Percentiles rank a stretch among this genome's conserved stretches.
Conservation (phyloP, 2,888 invertebrate genomes). For the Megaustenia siamemsis region DNA sequence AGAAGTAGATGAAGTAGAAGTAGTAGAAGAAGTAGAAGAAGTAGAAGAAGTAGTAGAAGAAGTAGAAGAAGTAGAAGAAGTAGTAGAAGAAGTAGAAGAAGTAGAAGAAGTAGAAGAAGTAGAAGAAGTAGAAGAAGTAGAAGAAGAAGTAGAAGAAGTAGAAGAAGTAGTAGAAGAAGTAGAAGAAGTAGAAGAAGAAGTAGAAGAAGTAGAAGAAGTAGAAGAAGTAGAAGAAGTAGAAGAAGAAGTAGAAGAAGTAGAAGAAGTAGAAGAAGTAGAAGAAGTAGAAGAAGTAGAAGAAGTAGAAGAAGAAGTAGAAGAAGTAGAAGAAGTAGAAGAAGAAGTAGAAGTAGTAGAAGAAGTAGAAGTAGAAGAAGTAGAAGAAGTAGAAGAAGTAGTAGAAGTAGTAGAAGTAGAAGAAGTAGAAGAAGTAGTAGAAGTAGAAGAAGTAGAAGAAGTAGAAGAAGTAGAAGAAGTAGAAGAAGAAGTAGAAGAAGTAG, state of each 20-base stretch:
- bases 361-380: too few species aligned
- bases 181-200: slow-evolving; percentile 5
- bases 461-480: too few species aligned
- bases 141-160: neutral
- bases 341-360: too few species aligned
- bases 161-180: neutral
- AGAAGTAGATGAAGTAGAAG: neutral
- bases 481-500: slow-evolving; percentile 3
- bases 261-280: slow-evolving; percentile 1
- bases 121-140: neutral
- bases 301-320: too few species aligned
- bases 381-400: too few species aligned
- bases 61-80: neutral
- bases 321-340: too few species aligned
- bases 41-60: neutral
- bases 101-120: neutral
- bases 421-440: too few species aligned
- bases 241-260: slow-evolving; percentile 1
- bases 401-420: too few species aligned
- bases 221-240: neutral
- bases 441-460: neutral
- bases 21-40: neutral
- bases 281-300: neutral
- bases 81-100: neutral
- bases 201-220: neutral